Conservation (phyloP, 2,888 invertebrate species). For the Lysandra bellargus region DNA sequence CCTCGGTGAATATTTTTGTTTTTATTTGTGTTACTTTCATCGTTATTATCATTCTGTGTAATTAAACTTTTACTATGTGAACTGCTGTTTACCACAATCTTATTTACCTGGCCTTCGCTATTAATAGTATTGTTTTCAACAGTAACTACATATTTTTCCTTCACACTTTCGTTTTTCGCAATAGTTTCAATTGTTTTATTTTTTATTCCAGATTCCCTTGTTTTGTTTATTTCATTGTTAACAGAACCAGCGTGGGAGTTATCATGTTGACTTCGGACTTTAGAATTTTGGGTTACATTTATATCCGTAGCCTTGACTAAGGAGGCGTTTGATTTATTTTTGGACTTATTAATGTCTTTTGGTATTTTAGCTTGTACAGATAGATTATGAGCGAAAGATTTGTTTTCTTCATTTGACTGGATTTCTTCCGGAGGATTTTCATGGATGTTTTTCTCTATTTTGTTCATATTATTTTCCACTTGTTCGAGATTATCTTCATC, state of each 20-base stretch:
- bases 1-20: slow-evolving; percentile 31
- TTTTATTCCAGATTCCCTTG: background rate
- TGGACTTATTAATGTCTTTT: background rate
- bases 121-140: background rate
- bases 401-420: background rate
- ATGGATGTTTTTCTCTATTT: slow-evolving; percentile 27
- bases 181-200: background rate
- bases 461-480: slow-evolving; percentile 32
- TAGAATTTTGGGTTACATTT: background rate
- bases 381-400: background rate
- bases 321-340: background rate
- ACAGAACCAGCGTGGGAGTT: background rate
- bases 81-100: slow-evolving; percentile 35
- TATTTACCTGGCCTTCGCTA: background rate
- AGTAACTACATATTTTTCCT: background rate
- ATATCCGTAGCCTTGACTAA: background rate
- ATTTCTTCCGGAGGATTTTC: background rate
- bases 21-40: slow-evolving; percentile 37
- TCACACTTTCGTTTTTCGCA: background rate
- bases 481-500: slow-evolving; percentile 36
- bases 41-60: slow-evolving; percentile 20
- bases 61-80: slow-evolving; percentile 39
- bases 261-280: background rate
- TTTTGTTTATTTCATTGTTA: background rate
- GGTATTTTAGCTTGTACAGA: background rate